These are phyloP conservation scores for Sycobia sp. DNA, from an alignment of 1,140 invertebrate genomes.

Conservation along the genomic window DNA sequence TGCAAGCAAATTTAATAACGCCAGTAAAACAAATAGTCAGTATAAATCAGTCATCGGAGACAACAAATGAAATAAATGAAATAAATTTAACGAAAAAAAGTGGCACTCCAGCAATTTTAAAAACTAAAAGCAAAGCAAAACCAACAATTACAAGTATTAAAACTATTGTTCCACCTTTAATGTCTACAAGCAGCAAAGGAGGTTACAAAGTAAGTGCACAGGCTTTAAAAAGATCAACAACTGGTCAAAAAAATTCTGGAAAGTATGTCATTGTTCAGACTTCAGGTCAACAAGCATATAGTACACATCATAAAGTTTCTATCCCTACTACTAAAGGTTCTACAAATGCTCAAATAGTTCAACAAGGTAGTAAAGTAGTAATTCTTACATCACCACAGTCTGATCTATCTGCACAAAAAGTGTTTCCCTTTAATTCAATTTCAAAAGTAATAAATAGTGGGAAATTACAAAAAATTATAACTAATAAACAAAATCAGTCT, in stretches of 20 bases:
- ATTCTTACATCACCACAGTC: constrained; percentile 52
- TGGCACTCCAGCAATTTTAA: constrained; percentile 53
- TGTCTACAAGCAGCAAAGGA: constrained; percentile 31
- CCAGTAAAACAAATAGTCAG: constrained; percentile 38
- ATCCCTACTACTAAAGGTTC: constrained; percentile 45
- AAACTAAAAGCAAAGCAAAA: constrained; percentile 54
- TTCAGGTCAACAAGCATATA: constrained; percentile 50
- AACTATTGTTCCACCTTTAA: constrained; percentile 51
- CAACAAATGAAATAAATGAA: constrained; percentile 38
- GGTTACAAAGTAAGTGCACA: constrained; percentile 34
- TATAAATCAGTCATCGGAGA: constrained; percentile 31
- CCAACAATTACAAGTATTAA: constrained; percentile 57
- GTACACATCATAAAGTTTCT: constrained; percentile 47
- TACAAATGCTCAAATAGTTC: constrained; percentile 52
- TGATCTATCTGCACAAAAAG: constrained; percentile 44
- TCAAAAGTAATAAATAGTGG: constrained; percentile 42
- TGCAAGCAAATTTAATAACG: constrained; percentile 17
- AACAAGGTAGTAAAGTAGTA: constrained; percentile 54
- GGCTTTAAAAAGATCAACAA: constrained; percentile 42
- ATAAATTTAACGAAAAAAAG: constrained; percentile 50
- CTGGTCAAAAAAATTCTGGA: constrained; percentile 54
- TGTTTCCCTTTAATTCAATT: constrained; percentile 47
- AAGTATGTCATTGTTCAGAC: constrained; percentile 70
- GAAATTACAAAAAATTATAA: constrained; percentile 61
- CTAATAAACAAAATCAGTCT: constrained; percentile 43